Conservation (phyloP, 2,113 vertebrate genomes). For the Anolis sagrei region DNA sequence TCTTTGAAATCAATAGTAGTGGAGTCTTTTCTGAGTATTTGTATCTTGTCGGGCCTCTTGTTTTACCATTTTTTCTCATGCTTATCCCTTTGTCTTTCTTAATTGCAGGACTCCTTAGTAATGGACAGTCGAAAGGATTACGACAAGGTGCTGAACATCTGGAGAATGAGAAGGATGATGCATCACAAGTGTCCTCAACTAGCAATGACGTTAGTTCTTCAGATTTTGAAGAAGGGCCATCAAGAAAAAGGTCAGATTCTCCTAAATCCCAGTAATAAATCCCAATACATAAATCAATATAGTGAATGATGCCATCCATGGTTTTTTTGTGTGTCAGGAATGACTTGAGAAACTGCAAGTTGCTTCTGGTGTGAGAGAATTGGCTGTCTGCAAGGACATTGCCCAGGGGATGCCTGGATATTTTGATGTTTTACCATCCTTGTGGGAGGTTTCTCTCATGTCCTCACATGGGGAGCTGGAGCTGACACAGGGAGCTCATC, state of each 20-base stretch:
- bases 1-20: background rate
- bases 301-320: background rate
- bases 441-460: too few relatives aligned
- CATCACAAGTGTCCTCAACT: constrained; percentile 87
- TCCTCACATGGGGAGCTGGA: too few relatives aligned
- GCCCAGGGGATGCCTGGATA: too few relatives aligned
- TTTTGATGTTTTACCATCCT: too few relatives aligned
- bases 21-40: background rate
- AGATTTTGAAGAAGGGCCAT: constrained; percentile 92
- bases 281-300: background rate
- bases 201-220: constrained; percentile 89
- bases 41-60: background rate
- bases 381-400: too few relatives aligned
- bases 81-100: constrained; percentile 66
- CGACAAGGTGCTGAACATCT: constrained; percentile 86
- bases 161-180: constrained; percentile 91
- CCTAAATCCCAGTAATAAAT: background rate
- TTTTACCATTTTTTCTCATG: constrained; percentile 34
- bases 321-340: too few relatives aligned
- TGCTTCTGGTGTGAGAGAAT: too few relatives aligned
- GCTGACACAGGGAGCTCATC: too few relatives aligned
- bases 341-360: too few relatives aligned
- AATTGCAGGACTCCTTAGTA: constrained; percentile 88
- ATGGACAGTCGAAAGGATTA: constrained; percentile 91
- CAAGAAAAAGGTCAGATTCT: constrained; percentile 92